Evolutionary conservation across 2,888 invertebrate genomes (phyloP), one percentile per base, ranked within the genome.

Genomic region (Melanostoma scalare): DNA sequence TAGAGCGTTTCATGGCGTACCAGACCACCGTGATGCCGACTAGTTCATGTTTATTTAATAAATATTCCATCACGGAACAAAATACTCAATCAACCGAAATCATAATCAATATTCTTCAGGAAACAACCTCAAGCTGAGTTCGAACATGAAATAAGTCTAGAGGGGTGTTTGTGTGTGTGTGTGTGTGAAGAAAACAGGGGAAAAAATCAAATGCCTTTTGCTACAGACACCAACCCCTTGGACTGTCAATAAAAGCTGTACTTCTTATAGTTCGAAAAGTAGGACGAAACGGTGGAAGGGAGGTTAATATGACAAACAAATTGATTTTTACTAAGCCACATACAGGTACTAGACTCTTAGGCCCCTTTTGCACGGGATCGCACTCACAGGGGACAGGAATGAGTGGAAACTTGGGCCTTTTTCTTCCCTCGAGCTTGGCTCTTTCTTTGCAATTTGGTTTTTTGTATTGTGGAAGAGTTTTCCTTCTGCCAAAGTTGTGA

Each of bases 11-110:
- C 46, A 61, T 46, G 36, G 35, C 61, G 35, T 48, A 44, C 46
- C 4, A 58, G 6, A 8, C 52, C 20, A 20, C 20, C 20, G 20
- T 20, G 20, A 46, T 52, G n/a, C 52, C 42, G 52, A 30, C 52
- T 48, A 3, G 72, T 72, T 78, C 69, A 38, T 65, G 80, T 58
- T 48, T 35, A 50, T 31, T 44, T 60, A 65, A 75, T 80, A 75
- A 75, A 80, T 76, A 81, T 81, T 81, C 77, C 36, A 73, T 67
- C 67, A 68, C 60, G 76, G 48, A 75, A 44, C 36, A 60, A 72
- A 77, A 72, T 67, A 77, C 72, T 81, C 67, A 77, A 77, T 81
- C 71, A 60, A 76, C 68, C 42, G 44, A 73, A 73, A 82, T 73
- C 77, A 73, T 73, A 82, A 68, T 77, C 77, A 58, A 73, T 73